Conservation (phyloP, 2,888 invertebrate species). For the Diarsia brunnea region DNA sequence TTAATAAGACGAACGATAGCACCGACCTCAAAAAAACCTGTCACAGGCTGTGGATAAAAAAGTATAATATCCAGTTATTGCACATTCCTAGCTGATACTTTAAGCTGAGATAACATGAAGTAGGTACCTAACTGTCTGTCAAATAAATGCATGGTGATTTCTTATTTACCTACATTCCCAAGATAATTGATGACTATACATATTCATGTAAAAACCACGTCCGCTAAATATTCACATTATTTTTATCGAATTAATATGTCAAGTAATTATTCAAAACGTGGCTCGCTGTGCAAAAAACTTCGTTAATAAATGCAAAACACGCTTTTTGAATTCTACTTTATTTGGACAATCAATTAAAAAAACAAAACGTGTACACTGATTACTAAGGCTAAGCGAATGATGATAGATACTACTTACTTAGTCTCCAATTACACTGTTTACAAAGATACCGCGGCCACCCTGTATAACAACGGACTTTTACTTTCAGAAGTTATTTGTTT, state of each 20-base stretch:
- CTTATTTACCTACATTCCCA: slow-evolving; percentile 7
- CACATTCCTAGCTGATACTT: slow-evolving; percentile 55
- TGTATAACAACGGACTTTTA: background rate
- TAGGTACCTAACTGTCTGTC: slow-evolving; percentile 2
- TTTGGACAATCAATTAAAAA: slow-evolving; percentile 26
- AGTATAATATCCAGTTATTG: slow-evolving; percentile 60
- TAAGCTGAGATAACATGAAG: slow-evolving; percentile 2
- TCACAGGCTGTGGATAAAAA: slow-evolving; percentile 45
- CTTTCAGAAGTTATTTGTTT: too few species aligned
- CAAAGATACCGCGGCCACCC: background rate
- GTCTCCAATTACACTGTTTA: too few species aligned
- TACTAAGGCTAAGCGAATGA: too few species aligned
- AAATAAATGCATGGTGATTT: slow-evolving; percentile 22
- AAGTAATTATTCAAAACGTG: slow-evolving; percentile 27
- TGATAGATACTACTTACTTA: too few species aligned
- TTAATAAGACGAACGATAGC: slow-evolving; percentile 45
- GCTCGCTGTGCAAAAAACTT: slow-evolving; percentile 25
- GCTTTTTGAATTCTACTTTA: slow-evolving; percentile 13
- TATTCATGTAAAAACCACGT: slow-evolving; percentile 9
- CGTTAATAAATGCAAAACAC: slow-evolving; percentile 37
- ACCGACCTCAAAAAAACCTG: slow-evolving; percentile 65
- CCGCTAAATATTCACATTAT: slow-evolving; percentile 20
- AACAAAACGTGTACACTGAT: too few species aligned
- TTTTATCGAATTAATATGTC: slow-evolving; percentile 25
- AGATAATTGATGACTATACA: slow-evolving; percentile 30